Conservation (phyloP, 2,797 vertebrate genomes). For the Remorina albescens region DNA sequence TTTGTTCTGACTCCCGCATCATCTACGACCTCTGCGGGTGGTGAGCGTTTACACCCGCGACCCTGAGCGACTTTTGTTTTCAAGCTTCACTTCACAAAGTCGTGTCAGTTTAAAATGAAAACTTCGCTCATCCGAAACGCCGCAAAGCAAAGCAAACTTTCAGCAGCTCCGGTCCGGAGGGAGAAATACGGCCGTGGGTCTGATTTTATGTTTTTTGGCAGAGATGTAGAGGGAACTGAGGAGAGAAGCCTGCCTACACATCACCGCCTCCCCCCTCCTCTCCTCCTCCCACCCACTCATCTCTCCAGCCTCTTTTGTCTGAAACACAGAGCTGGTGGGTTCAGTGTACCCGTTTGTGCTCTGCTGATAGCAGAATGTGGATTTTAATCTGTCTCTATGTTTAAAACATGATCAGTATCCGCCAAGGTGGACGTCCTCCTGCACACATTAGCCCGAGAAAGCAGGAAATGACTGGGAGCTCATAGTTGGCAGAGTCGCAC, state of each 20-base stretch:
- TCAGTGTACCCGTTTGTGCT: conserved; percentile 5
- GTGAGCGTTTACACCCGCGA: too few species aligned
- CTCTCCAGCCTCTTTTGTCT: conserved; percentile 40
- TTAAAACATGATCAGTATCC: conserved; percentile 54
- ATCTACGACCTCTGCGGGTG: too few species aligned
- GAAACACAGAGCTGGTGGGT: conserved; percentile 15
- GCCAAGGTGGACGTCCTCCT: conserved; percentile 37
- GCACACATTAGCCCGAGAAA: conserved; percentile 3
- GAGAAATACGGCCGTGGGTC: too few species aligned
- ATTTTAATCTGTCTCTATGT: conserved; percentile 48
- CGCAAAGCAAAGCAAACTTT: too few species aligned
- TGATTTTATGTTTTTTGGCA: neutral
- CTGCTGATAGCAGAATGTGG: conserved; percentile 25
- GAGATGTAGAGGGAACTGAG: neutral
- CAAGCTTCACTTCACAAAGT: too few species aligned
- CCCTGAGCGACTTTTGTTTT: too few species aligned
- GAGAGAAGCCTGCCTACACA: conserved; percentile 9
- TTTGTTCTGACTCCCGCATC: too few species aligned
- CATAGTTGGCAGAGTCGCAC: neutral
- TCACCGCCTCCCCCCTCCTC: neutral
- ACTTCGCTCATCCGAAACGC: too few species aligned
- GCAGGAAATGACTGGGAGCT: neutral
- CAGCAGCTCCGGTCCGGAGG: too few species aligned
- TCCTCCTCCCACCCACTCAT: conserved; percentile 18
- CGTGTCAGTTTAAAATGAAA: too few species aligned